These are phyloP conservation scores for Sarcophaga subvicina DNA, from an alignment of 2,888 invertebrate genomes.

Conservation along the genomic window DNA sequence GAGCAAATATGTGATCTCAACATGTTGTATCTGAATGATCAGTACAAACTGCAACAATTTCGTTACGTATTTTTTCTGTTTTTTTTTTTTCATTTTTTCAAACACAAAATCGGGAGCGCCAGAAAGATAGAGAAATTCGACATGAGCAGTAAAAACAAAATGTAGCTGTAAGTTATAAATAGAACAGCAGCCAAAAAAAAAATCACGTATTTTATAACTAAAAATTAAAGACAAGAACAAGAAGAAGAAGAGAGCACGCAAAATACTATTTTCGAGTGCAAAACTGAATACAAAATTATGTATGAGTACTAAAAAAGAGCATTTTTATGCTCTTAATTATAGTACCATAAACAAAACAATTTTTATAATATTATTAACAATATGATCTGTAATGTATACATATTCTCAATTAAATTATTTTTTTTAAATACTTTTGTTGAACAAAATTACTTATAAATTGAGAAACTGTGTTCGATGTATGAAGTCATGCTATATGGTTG, in stretches of 20 bases:
- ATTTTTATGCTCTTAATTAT: no score
- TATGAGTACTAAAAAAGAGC: neutral
- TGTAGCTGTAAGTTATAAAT: constrained; percentile 66
- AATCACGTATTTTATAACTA: neutral
- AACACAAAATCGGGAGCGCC: neutral
- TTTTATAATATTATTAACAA: no score
- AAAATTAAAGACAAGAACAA: neutral
- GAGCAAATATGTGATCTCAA: constrained; percentile 25
- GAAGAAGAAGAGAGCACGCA: constrained; percentile 3
- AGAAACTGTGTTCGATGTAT: no score
- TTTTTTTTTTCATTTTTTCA: neutral
- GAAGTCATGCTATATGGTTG: neutral
- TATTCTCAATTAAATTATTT: no score
- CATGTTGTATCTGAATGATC: constrained; percentile 44
- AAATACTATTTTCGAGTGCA: neutral
- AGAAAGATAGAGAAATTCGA: constrained; percentile 19
- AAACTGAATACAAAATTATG: neutral
- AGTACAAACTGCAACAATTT: constrained; percentile 28
- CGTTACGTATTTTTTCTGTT: neutral
- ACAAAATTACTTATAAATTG: no score
- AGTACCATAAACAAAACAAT: no score
- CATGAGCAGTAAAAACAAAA: constrained; percentile 18
- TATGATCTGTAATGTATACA: no score
- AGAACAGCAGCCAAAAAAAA: constrained; percentile 38
- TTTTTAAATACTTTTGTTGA: no score